These are phyloP conservation scores for Aethina tumida DNA, from an alignment of 1,140 invertebrate species.

Conservation along the genomic window DNA sequence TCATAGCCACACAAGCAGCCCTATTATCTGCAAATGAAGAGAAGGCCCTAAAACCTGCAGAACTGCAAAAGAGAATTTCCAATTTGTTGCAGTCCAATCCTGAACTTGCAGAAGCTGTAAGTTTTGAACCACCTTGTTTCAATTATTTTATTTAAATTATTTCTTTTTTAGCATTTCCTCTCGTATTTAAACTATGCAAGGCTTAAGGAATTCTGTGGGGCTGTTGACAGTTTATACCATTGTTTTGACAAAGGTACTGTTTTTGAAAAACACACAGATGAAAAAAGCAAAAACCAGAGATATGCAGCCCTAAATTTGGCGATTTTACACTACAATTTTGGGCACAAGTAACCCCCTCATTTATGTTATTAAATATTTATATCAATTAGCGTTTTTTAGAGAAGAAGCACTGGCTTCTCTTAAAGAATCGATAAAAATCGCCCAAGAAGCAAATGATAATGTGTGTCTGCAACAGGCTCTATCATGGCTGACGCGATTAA, in stretches of 20 bases:
- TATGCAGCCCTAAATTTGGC: conserved; percentile 86
- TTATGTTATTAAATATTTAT: conserved; percentile 3
- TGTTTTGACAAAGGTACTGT: conserved; percentile 67
- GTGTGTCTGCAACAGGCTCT: conserved; percentile 76
- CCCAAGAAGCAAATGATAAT: conserved; percentile 80
- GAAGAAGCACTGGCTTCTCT: conserved; percentile 67
- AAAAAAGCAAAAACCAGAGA: conserved; percentile 65
- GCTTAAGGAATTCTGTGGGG: conserved; percentile 78
- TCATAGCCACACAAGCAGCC: conserved; percentile 75
- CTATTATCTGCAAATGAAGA: conserved; percentile 70
- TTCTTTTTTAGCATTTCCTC: conserved; percentile 67
- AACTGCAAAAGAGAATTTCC: conserved; percentile 65
- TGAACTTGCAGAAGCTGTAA: conserved; percentile 70
- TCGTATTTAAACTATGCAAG: conserved; percentile 83
- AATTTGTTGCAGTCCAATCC: conserved; percentile 72
- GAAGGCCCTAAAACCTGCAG: conserved; percentile 61
- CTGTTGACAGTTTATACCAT: conserved; percentile 72
- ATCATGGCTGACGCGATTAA: conserved; percentile 66
- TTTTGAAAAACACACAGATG: conserved; percentile 40
- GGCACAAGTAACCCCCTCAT: conserved; percentile 55
- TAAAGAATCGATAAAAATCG: conserved; percentile 74
- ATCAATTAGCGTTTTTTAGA: conserved; percentile 36
- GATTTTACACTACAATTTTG: conserved; percentile 76
- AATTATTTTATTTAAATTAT: conserved; percentile 1
- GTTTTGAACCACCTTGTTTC: conserved; percentile 24